phyloP scores from a whole-genome alignment of 2,113 vertebrate species.

The Haplochromis vanheusdeni region DNA sequence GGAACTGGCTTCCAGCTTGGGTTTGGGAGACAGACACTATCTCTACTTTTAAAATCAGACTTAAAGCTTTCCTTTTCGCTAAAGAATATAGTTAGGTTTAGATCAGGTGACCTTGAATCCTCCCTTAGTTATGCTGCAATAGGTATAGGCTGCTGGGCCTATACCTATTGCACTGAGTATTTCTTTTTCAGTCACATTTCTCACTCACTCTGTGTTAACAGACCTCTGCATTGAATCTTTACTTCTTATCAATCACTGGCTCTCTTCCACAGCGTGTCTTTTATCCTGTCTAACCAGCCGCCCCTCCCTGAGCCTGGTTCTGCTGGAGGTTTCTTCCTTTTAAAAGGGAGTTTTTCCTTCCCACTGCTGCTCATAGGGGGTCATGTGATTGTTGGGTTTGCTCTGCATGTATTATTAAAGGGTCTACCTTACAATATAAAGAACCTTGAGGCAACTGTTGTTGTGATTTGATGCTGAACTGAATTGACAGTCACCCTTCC shows the following conservation, averaged over 20 bases:
- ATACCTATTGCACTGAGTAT: accelerated
- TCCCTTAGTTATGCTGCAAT: not conserved
- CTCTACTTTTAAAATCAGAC: not conserved
- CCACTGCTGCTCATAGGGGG: not conserved
- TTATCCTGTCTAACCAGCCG: not conserved
- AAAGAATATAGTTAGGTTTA: not conserved
- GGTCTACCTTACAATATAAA: not conserved
- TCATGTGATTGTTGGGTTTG: accelerated
- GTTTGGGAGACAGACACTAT: not conserved
- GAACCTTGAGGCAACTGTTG: accelerated
- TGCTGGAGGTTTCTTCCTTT: accelerated
- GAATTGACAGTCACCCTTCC: not conserved
- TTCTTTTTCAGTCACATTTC: not conserved
- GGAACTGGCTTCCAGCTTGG: accelerated
- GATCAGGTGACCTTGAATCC: not conserved
- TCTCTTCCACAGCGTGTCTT: not conserved
- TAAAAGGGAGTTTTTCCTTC: not conserved
- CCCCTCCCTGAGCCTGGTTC: not conserved
- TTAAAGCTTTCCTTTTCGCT: not conserved
- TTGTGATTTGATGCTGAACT: not conserved
- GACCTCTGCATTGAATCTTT: not conserved
- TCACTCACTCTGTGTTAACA: not conserved
- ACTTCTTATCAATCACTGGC: not conserved
- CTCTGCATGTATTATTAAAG: not conserved
- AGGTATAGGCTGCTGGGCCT: not conserved